Evolutionary conservation across 2,888 invertebrate genomes (phyloP).

Genomic region (Litoditis marina): DNA sequence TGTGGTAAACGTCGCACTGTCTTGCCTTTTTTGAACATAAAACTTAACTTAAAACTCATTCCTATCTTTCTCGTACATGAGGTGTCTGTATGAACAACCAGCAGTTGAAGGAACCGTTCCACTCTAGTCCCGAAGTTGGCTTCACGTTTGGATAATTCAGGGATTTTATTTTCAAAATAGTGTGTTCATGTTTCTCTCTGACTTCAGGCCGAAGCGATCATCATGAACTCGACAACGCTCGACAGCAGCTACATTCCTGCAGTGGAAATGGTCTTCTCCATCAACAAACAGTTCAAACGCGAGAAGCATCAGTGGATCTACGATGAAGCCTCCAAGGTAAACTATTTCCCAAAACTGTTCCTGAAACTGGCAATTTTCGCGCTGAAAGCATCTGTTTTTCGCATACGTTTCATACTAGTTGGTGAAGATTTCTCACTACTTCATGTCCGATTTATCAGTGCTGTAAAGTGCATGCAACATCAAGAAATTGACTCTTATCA

Average conservation of each 20-base stretch:
- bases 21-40: too few species aligned
- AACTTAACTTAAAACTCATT: background rate
- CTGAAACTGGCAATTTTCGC: background rate
- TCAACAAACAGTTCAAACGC: slow-evolving; percentile 26
- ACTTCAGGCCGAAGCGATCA: slow-evolving; percentile 18
- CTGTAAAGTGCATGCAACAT: too few species aligned
- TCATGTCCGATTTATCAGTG: too few species aligned
- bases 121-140: background rate
- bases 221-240: slow-evolving; percentile 24
- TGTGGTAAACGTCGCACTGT: background rate
- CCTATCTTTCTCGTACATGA: too few species aligned
- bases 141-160: background rate
- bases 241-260: slow-evolving; percentile 29
- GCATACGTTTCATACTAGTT: background rate
- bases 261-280: slow-evolving; percentile 30
- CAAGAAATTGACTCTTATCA: too few species aligned
- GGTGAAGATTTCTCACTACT: too few species aligned
- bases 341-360: background rate
- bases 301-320: slow-evolving; percentile 40
- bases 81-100: too few species aligned
- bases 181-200: background rate
- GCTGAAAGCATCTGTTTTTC: background rate
- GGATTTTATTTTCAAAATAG: background rate
- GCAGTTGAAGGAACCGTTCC: background rate
- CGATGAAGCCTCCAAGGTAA: slow-evolving; percentile 25